phyloP scores from a whole-genome alignment of 1,140 invertebrate species.

The Drosophila baimaii region DNA sequence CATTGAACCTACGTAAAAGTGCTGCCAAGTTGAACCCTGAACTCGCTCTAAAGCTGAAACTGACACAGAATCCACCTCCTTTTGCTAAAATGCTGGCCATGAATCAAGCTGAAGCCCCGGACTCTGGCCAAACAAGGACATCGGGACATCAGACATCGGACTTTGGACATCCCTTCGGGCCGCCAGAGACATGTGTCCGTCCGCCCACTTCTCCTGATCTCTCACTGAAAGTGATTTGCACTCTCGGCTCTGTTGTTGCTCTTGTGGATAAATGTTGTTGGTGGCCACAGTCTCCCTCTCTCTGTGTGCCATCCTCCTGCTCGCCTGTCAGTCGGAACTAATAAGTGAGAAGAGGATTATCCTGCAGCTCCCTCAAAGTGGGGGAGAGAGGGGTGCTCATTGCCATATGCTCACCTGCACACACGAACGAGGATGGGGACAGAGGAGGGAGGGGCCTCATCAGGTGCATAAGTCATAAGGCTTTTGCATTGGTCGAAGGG shows the following conservation, averaged over 20 bases:
- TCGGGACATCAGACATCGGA: conserved; percentile 2
- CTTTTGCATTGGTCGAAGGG: neutral
- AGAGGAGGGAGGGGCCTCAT: conserved; percentile 4
- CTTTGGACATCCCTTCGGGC: neutral
- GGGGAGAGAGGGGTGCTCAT: too few relatives aligned
- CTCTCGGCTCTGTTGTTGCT: conserved; percentile 11
- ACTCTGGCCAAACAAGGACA: conserved; percentile 16
- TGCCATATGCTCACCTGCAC: conserved; percentile 8
- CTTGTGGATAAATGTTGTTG: conserved; percentile 39
- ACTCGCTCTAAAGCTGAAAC: neutral
- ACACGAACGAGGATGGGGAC: neutral
- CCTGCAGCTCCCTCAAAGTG: neutral
- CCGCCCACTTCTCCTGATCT: conserved; percentile 2
- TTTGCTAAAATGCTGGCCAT: conserved; percentile 16
- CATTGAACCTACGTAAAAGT: conserved; percentile 27
- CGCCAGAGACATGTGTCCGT: conserved; percentile 16
- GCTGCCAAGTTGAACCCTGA: conserved; percentile 22
- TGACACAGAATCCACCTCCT: conserved; percentile 18
- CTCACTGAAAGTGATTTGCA: conserved; percentile 37
- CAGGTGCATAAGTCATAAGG: conserved; percentile 32
- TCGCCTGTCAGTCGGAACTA: conserved; percentile 14
- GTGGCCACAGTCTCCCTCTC: neutral
- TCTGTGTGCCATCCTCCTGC: neutral
- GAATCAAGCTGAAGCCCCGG: conserved; percentile 27
- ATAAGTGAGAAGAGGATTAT: conserved; percentile 23